phyloP scores from a whole-genome alignment of 1,140 invertebrate genomes.

The Trichogramma pretiosum region DNA sequence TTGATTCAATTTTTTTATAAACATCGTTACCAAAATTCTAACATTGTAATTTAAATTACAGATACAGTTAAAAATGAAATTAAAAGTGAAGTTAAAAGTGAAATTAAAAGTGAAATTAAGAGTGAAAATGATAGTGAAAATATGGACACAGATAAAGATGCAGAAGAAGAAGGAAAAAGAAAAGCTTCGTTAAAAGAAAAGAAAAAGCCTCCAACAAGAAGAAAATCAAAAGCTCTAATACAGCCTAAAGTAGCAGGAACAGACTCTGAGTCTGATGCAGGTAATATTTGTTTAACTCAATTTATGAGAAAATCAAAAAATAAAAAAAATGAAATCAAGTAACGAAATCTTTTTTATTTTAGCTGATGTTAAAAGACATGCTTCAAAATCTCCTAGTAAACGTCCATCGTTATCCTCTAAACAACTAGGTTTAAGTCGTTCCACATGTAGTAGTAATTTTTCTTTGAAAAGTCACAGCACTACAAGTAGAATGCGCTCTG shows the following conservation, averaged over 20 bases:
- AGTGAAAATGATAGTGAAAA: slow-evolving; percentile 40
- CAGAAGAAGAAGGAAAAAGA: slow-evolving; percentile 27
- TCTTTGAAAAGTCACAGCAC: slow-evolving; percentile 29
- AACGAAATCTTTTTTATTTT: slow-evolving; percentile 8
- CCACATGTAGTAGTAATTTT: slow-evolving; percentile 28
- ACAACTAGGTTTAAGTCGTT: slow-evolving; percentile 23
- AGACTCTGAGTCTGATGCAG: slow-evolving; percentile 48
- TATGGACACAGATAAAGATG: slow-evolving; percentile 38
- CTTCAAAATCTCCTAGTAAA: slow-evolving; percentile 55
- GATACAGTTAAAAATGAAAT: too few species aligned
- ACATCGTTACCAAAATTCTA: too few species aligned
- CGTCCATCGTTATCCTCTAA: slow-evolving; percentile 38
- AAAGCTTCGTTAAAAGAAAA: slow-evolving; percentile 40
- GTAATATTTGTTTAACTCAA: slow-evolving; percentile 26
- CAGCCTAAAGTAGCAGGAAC: slow-evolving; percentile 35
- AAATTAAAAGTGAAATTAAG: slow-evolving; percentile 26
- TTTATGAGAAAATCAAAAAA: neutral
- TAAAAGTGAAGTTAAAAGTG: too few species aligned
- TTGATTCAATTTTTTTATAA: too few species aligned
- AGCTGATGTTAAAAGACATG: slow-evolving; percentile 44
- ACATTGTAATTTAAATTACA: too few species aligned
- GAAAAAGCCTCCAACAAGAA: slow-evolving; percentile 40
- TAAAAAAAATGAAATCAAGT: too few species aligned
- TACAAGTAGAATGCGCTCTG: slow-evolving; percentile 35
- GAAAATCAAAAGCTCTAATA: slow-evolving; percentile 41